A percentile compares a stretch with the other conserved stretches of the same genome.
Evolutionary conservation across 1,140 invertebrate species (phyloP).

Genomic region (Trinorchestia longiramus): DNA sequence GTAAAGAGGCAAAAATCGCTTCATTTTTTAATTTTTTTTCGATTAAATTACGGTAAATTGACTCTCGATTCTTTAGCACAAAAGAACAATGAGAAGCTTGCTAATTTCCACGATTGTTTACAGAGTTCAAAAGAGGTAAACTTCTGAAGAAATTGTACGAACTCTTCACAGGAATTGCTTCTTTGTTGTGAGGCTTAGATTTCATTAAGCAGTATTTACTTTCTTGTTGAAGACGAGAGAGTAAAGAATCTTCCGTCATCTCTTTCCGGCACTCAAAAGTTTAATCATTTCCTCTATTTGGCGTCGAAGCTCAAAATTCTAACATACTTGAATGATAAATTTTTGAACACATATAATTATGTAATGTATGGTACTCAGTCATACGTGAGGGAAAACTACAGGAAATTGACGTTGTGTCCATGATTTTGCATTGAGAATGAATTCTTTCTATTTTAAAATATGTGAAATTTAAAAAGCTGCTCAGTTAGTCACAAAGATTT

Average conservation of each 20-base stretch:
- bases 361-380: no score
- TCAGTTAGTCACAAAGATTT: no score
- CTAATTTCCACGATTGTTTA: neutral
- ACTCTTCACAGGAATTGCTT: neutral
- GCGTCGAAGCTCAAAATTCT: neutral
- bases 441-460: no score
- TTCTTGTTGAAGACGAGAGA: neutral
- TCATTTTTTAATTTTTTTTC: neutral
- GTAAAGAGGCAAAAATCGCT: neutral
- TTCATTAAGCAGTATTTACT: neutral
- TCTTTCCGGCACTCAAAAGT: neutral
- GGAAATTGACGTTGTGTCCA: no score
- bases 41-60: neutral
- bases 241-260: neutral
- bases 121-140: neutral
- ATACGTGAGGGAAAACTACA: no score
- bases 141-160: neutral
- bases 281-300: neutral
- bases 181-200: neutral
- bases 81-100: neutral
- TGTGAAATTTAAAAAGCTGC: no score
- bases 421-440: no score
- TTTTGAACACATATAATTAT: neutral
- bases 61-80: neutral
- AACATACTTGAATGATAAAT: neutral